Percentiles rank a stretch among this genome's conserved stretches.
Conservation (phyloP, 2,888 invertebrate genomes). For the Cyrtodaria siliqua region DNA sequence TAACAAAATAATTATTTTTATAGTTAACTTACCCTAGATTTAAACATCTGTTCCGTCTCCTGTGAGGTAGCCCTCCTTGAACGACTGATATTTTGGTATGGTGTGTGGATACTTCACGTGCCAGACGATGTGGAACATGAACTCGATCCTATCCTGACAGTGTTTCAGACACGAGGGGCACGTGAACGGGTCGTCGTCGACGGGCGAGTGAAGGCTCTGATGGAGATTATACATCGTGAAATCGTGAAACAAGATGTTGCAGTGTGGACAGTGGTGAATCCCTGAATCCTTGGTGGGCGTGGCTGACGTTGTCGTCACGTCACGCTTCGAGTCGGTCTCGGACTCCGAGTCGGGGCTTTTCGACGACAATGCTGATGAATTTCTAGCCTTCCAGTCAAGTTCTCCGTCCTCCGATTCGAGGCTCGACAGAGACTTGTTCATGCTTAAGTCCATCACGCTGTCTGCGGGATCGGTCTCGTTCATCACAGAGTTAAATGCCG, state of each 20-base stretch:
- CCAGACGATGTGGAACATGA: slow-evolving; percentile 83
- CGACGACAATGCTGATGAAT: slow-evolving; percentile 65
- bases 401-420: slow-evolving; percentile 72
- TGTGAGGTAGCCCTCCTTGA: slow-evolving; percentile 77
- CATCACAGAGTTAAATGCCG: slow-evolving; percentile 23
- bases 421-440: slow-evolving; percentile 77
- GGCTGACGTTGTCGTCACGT: slow-evolving; percentile 79
- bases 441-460: slow-evolving; percentile 79
- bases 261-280: slow-evolving; percentile 81
- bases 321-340: slow-evolving; percentile 77
- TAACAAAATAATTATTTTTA: too few relatives aligned
- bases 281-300: slow-evolving; percentile 79
- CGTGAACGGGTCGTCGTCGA: slow-evolving; percentile 78
- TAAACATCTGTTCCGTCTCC: too few relatives aligned
- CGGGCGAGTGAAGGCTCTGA: slow-evolving; percentile 80
- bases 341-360: slow-evolving; percentile 74
- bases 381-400: slow-evolving; percentile 64
- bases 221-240: slow-evolving; percentile 83
- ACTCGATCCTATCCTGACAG: slow-evolving; percentile 82
- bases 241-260: slow-evolving; percentile 81
- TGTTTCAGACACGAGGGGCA: slow-evolving; percentile 81
- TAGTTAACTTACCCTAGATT: too few relatives aligned
- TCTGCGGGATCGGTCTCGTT: slow-evolving; percentile 42
- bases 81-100: slow-evolving; percentile 81
- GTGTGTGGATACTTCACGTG: slow-evolving; percentile 83